Percentiles rank a stretch among this genome's conserved stretches.
Evolutionary conservation across 2,888 invertebrate genomes (phyloP).

Genomic region (Xiphydria camelus): DNA sequence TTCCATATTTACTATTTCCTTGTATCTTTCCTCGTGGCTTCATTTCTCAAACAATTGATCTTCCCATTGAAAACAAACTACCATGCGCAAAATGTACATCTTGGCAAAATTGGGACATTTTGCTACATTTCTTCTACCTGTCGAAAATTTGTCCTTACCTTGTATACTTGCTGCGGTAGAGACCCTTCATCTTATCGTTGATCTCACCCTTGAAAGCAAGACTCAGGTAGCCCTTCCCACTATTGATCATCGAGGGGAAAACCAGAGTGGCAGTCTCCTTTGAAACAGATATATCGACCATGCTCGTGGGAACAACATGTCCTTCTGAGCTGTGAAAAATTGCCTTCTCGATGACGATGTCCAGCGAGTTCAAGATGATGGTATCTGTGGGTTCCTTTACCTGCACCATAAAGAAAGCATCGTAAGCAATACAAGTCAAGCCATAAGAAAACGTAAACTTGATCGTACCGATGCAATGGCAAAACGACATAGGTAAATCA

Average conservation of each 20-base stretch:
- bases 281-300: constrained; percentile 56
- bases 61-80: background rate
- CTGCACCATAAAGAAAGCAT: constrained; percentile 47
- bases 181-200: constrained; percentile 93
- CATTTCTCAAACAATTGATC: too few species aligned
- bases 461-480: background rate
- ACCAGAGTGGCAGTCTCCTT: constrained; percentile 73
- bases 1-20: too few species aligned
- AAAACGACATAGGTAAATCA: background rate
- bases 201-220: constrained; percentile 83
- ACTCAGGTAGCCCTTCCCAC: constrained; percentile 62
- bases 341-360: constrained; percentile 72
- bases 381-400: constrained; percentile 68
- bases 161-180: constrained; percentile 87
- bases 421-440: constrained; percentile 9
- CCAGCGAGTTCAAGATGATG: constrained; percentile 77
- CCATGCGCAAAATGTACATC: background rate
- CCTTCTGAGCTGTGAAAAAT: constrained; percentile 61
- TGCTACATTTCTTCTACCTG: too few species aligned
- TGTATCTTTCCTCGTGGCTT: too few species aligned
- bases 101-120: too few species aligned
- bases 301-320: constrained; percentile 46
- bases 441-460: background rate
- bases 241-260: constrained; percentile 67
- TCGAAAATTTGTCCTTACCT: constrained; percentile 44